Evolutionary conservation across 2,113 vertebrate genomes (phyloP), one percentile per base, ranked within the genome.

Genomic region (Neotoma lepida): DNA sequence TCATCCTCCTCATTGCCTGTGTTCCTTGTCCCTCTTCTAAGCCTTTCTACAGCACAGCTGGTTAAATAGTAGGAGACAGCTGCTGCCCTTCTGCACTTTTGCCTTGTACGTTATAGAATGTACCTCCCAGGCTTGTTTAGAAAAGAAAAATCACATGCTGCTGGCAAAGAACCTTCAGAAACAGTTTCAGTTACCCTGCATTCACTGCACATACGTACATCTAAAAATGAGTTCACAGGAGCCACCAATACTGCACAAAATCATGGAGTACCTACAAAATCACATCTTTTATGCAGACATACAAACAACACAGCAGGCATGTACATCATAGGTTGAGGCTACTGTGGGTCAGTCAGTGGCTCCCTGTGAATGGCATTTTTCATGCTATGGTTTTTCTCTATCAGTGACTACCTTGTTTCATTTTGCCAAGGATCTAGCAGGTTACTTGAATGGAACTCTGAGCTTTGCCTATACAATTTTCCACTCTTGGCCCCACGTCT

Each of bases 1-100:
- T 24, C 28, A 13, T 49, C 26, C 41, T 44, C 6, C 0, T 12
- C 24, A 14, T 30, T 8, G 33, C 7, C 61, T 58, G n/a, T 0
- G 9, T 39, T 44, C 0, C 9, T 41, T n/a, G 4, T 39, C 24
- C 54, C 17, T 88, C 20, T 78, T 70, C 66, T 80, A 17, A 17
- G 49, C 13, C 41, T 58, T 74, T 46, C 54, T 63, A 30, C 61
- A 9, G 77, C 86, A 10, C 12, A 22, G 17, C 17, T 80, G 33
- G 18, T n/a, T 24, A 54, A 56, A n/a, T 35, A 54, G 49, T 22
- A 18, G 49, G n/a, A 54, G 33, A 5, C 51, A 73, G 51, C 22
- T 0, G 9, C 35, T 56, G 46, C 26, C 24, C n/a, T 24, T 49
- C 68, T 61, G 78, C n/a, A 28, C 44, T 51, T n/a, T 54, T 51